Evolutionary conservation across 2,797 vertebrate genomes (phyloP).

Genomic region (Sus cebifrons): DNA sequence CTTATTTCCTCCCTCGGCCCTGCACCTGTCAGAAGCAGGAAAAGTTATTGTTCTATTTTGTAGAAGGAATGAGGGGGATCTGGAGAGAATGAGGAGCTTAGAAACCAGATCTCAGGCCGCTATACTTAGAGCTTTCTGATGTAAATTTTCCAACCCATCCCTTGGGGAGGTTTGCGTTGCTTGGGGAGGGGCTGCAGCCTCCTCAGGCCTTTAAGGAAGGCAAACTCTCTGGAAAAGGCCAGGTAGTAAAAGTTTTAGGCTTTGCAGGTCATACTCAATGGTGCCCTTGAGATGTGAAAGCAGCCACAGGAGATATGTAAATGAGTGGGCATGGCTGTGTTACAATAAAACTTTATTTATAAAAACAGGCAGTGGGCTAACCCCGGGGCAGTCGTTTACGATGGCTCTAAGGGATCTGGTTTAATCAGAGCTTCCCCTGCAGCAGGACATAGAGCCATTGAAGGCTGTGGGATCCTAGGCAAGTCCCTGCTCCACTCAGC

Average conservation of each 20-base stretch:
- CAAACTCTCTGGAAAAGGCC: neutral
- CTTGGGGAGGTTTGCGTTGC: neutral
- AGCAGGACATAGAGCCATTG: rapidly evolving
- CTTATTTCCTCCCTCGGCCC: rapidly evolving
- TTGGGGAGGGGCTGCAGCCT: neutral
- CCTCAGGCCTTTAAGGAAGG: neutral
- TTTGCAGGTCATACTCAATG: neutral
- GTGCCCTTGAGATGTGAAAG: neutral
- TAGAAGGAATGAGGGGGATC: neutral
- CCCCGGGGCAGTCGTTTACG: rapidly evolving
- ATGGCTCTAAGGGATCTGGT: neutral
- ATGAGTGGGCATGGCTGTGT: neutral
- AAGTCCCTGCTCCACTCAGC: too few species aligned
- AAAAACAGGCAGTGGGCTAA: neutral
- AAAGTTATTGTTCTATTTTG: neutral
- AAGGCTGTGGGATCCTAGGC: neutral
- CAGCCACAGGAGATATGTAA: neutral
- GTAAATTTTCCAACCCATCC: neutral
- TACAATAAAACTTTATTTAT: neutral
- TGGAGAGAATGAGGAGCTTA: neutral
- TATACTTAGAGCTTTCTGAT: neutral
- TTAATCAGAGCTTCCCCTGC: neutral
- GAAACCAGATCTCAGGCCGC: neutral
- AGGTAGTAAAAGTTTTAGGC: neutral
- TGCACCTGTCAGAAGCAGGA: neutral